A percentile compares a stretch with the other conserved stretches of the same genome.
Conservation (phyloP, 2,888 invertebrate species). For the Caenorhabditis uteleia region DNA sequence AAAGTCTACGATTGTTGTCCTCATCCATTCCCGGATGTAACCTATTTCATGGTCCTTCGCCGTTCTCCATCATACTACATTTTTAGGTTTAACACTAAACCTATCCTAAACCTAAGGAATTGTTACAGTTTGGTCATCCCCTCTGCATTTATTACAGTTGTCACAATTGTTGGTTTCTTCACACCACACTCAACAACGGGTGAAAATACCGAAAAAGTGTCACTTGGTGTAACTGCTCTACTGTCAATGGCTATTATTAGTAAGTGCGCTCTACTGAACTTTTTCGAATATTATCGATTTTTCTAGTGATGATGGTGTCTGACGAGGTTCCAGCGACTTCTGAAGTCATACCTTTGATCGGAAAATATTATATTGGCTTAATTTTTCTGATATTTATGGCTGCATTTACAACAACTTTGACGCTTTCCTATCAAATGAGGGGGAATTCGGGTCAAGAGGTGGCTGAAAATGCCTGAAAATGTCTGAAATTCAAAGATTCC, state of each 20-base stretch:
- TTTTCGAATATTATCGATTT: not conserved
- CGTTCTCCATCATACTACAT: conserved; percentile 67
- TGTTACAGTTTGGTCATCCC: conserved; percentile 64
- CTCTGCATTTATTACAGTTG: conserved; percentile 65
- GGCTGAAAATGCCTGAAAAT: not conserved
- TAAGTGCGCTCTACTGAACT: conserved; percentile 11
- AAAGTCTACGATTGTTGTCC: conserved; percentile 66
- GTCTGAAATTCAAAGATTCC: conserved; percentile 1
- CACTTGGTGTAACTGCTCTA: conserved; percentile 66
- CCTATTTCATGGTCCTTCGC: conserved; percentile 62
- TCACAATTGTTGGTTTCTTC: conserved; percentile 68
- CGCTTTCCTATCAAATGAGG: conserved; percentile 64
- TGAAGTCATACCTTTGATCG: conserved; percentile 66
- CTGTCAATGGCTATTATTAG: conserved; percentile 67
- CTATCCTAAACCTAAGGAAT: not conserved
- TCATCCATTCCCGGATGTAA: conserved; percentile 65
- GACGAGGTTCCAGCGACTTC: conserved; percentile 66
- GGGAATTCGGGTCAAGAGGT: conserved; percentile 62
- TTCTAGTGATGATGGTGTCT: conserved; percentile 64
- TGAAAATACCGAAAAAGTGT: conserved; percentile 68
- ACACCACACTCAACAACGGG: conserved; percentile 68
- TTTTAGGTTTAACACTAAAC: conserved; percentile 42
- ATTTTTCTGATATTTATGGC: conserved; percentile 66
- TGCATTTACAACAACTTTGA: conserved; percentile 65
- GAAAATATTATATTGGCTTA: conserved; percentile 66